A percentile compares a stretch with the other conserved stretches of the same genome.
Evolutionary conservation across 1,140 invertebrate species (phyloP).

Genomic region (Agraylea sexmaculata): DNA sequence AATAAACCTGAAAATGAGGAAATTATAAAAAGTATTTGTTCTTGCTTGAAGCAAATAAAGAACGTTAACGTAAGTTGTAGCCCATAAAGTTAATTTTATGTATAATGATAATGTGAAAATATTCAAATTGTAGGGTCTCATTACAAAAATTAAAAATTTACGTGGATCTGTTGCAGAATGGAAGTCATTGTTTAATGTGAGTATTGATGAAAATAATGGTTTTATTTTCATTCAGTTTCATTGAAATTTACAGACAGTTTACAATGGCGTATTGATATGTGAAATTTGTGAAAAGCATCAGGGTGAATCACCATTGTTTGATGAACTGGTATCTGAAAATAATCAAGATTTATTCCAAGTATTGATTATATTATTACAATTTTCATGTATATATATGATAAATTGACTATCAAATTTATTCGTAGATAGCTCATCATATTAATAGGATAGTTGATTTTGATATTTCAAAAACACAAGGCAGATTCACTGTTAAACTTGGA

Average conservation of each 20-base stretch:
- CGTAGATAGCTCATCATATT: slow-evolving; percentile 37
- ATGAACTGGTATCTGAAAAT: slow-evolving; percentile 40
- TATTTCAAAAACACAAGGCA: slow-evolving; percentile 44
- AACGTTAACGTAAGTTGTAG: slow-evolving; percentile 38
- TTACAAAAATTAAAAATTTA: slow-evolving; percentile 46
- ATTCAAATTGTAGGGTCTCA: slow-evolving; percentile 34
- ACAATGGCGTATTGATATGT: slow-evolving; percentile 49
- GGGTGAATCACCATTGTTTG: slow-evolving; percentile 39
- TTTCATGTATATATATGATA: slow-evolving; percentile 30
- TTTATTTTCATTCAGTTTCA: slow-evolving; percentile 5
- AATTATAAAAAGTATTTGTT: slow-evolving; percentile 41
- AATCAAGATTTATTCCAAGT: slow-evolving; percentile 48
- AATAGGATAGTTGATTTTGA: slow-evolving; percentile 56
- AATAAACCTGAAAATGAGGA: slow-evolving; percentile 42
- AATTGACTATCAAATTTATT: slow-evolving; percentile 21
- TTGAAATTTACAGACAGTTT: slow-evolving; percentile 45
- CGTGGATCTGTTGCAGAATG: slow-evolving; percentile 52
- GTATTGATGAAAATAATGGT: slow-evolving; percentile 18
- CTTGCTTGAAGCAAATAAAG: slow-evolving; percentile 46
- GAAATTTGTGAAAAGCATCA: slow-evolving; percentile 45
- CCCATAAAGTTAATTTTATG: not conserved
- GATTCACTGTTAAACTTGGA: slow-evolving; percentile 54
- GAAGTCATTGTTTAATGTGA: slow-evolving; percentile 51
- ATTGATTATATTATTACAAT: slow-evolving; percentile 4
- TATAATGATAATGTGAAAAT: slow-evolving; percentile 7